Evolutionary conservation across 2,888 invertebrate species (phyloP), one percentile per base, ranked within the genome.

Genomic region (Mythimna ferrago): DNA sequence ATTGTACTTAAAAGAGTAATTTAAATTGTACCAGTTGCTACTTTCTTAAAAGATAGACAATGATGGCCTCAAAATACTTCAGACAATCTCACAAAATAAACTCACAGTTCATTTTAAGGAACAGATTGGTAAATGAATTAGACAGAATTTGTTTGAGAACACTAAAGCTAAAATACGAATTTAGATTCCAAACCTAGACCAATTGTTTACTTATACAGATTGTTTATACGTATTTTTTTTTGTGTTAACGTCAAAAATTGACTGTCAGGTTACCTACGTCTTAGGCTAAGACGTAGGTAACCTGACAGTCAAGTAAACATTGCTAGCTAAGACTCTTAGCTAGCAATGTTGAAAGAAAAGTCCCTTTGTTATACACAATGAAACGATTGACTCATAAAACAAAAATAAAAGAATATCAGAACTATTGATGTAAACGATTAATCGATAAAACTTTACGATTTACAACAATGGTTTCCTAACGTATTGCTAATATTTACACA

Each of bases 401-500:
- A 14, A 11, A 14, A 44, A 44, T 2, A 44, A 32, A 48, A 48
- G 16, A n/a, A n/a, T n/a, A n/a, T 16, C 16, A 48, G 0, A 61
- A 38, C n/a, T 10, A 38, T 21, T 61, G 14, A 3, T 6, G 10
- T 4, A n/a, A 35, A n/a, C 2, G 1, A 38, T 38, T 16, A 41
- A 21, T 4, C 19, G 10, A 21, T n/a, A 41, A 61, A n/a, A 16
- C n/a, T 9, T 9, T n/a, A 53, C 41, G n/a, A 2, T 11, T 5
- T 5, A 21, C 16, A 62, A 26, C 19, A 41, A 26, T 32, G 11
- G 3, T n/a, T 19, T 38, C n/a, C 48, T 35, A 65, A 44, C 51
- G 32, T 54, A 41, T 57, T 65, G 16, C 61, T 14, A 56, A 11
- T 32, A 9, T 41, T 14, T 63, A 60, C 41, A 63, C 53, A 73